Conservation (phyloP, 30 jellyfish, hydroid and myxozoan genomes). For the Aurelia aurita complex sp. Pacific region DNA sequence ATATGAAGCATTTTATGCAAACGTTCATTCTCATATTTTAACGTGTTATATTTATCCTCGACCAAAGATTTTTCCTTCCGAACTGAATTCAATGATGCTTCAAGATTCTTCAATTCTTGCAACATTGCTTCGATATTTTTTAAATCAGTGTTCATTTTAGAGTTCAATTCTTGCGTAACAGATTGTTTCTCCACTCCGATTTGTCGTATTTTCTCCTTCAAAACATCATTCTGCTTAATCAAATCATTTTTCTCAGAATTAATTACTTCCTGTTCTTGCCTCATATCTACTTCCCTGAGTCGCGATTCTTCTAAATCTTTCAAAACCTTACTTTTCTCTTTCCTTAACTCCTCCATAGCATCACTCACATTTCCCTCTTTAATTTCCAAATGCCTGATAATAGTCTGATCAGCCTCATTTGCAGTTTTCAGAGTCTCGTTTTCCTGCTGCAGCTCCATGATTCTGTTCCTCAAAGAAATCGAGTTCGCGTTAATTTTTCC, state of each 20-base stretch:
- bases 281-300: constrained; percentile 18
- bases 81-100: constrained; percentile 50
- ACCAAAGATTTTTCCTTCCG: constrained; percentile 52
- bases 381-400: constrained; percentile 55
- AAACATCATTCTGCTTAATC: constrained; percentile 1
- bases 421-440: constrained; percentile 61
- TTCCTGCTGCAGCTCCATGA: constrained; percentile 50
- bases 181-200: constrained; percentile 27
- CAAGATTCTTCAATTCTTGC: constrained; percentile 48
- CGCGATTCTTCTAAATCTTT: constrained; percentile 34
- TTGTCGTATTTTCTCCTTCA: background rate
- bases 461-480: constrained; percentile 16
- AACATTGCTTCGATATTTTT: constrained; percentile 57
- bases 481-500: constrained; percentile 32
- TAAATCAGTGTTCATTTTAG: constrained; percentile 21
- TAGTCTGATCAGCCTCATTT: constrained; percentile 73
- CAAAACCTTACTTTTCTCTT: constrained; percentile 22
- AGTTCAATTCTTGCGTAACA: constrained; percentile 13
- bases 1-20: constrained; percentile 9
- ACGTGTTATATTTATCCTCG: constrained; percentile 50
- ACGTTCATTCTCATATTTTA: constrained; percentile 36
- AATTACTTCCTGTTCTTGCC: background rate
- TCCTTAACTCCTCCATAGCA: background rate
- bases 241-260: constrained; percentile 15
- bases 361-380: constrained; percentile 9